Evolutionary conservation across 2,113 vertebrate genomes (phyloP), one percentile per base, ranked within the genome.

Genomic region (Picathartes gymnocephalus): DNA sequence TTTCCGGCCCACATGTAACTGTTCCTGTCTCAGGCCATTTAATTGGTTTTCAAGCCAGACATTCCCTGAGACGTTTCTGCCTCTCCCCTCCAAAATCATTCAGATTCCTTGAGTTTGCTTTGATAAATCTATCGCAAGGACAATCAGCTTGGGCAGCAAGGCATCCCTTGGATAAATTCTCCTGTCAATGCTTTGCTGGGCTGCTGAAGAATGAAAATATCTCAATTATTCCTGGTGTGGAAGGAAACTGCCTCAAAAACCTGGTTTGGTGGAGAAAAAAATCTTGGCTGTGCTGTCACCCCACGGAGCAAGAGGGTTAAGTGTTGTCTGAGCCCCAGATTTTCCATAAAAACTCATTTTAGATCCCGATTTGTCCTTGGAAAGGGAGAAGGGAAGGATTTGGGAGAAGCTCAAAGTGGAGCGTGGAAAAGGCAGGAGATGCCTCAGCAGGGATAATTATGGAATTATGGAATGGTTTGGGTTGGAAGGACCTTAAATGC

Each of bases 41-140:
- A 95, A 95, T 95, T 74, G 90, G 62, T 92, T 95, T 91, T 69
- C 70, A 42, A 48, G 73, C 85, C 33, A 73, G 88, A 82, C 57
- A 33, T 82, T 96, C 62, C 88, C 40, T 6, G 73, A 88, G 78
- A 92, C 54, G 30, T 81, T 58, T 85, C 77, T 95, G 77, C 45
- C 86, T 72, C 61, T 72, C 79, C 19, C 31, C 81, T 81, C 35
- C 40, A 9, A 69, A 54, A 48, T 60, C 23, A 77, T 53, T 72
- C 19, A 35, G 28, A 57, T 91, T 57, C 40, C 62, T 85, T 25
- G 20, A 57, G 62, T 87, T 61, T 50, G 23, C 78, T 65, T 78
- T 95, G 93, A 87, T 89, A 53, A 85, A 69, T 76, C 92, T 79
- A 42, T 81, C 53, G 66, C 27, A 66, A 66, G 62, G 74, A 31